phyloP scores from a whole-genome alignment of 2,113 vertebrate species.

The Ceyx melanurus region DNA sequence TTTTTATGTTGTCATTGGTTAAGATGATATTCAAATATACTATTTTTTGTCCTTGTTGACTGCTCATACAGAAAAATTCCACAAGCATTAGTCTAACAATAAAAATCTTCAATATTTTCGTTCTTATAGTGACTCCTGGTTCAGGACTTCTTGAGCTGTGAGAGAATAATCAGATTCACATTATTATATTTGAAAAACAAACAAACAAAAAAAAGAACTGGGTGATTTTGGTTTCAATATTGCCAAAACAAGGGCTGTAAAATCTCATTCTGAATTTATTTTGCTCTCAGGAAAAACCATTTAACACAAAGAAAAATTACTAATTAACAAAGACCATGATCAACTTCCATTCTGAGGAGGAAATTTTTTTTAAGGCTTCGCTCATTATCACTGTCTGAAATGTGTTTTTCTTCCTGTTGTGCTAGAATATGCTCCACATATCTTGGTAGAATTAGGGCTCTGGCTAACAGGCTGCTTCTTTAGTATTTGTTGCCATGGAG shows the following conservation, averaged over 20 bases:
- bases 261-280: background rate
- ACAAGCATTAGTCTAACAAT: background rate
- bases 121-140: background rate
- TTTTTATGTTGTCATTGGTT: background rate
- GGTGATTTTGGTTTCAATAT: background rate
- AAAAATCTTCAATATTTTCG: background rate
- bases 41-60: background rate
- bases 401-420: background rate
- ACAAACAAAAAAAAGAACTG: background rate
- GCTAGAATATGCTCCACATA: background rate
- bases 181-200: background rate
- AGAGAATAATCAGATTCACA: background rate
- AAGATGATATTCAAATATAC: background rate
- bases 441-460: slow-evolving; percentile 13
- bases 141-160: background rate
- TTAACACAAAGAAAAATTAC: background rate
- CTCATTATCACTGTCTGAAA: background rate
- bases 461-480: slow-evolving; percentile 2
- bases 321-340: background rate
- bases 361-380: background rate
- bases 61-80: background rate
- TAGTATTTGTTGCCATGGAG: slow-evolving; percentile 52
- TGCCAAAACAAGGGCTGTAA: background rate
- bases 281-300: background rate
- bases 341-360: background rate